Base-by-base conservation (phyloP, 2,888 invertebrate genomes). In the Apamea anceps region DNA sequence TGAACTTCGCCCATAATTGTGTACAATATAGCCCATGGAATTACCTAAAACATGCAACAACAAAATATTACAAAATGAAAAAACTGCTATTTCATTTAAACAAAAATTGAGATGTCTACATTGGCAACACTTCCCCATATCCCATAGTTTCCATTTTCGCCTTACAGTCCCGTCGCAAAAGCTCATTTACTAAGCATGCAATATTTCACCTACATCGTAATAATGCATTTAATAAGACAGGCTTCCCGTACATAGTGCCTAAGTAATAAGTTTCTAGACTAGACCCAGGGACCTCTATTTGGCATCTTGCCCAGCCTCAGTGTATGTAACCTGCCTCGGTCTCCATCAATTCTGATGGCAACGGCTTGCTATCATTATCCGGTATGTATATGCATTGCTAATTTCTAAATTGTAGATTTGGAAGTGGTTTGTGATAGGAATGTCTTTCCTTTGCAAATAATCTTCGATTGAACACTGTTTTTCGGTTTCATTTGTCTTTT, bases 311-410 rank as follows among this genome's bases (percentile, higher is more conserved):
- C 89, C 80, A 66, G 42, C 68, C 72, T 51, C 76, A 77, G 85
- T 81, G 71, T 86, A 88, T 84, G 82, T 88, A 86, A 79, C 88
- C 89, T 82, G 79, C 72, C 81, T 84, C 76, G 42, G 65, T 82
- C 81, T 89, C 84, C 81, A 89, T 89, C 90, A 89, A 90, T 89
- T 89, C 66, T 51, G 79, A 81, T 77, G 82, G 90, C 87, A 78
- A 82, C 89, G 87, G 84, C 88, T 89, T 87, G 87, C 87, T 78
- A 75, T 79, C 87, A 82, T 77, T 87, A 90, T 90, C 81, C 77
- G 12, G 72, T 63, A 57, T 63, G 72, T 63, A 57, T 63, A 84
- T 82, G 80, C 88, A 82, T 83, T 81, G 77, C 81, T 85, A 87
- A 88, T 89, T 87, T 83, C 72, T 73, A 88, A 85, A 88, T 72